Conservation (phyloP, 2,113 vertebrate genomes). For the Oryzias javanicus region DNA sequence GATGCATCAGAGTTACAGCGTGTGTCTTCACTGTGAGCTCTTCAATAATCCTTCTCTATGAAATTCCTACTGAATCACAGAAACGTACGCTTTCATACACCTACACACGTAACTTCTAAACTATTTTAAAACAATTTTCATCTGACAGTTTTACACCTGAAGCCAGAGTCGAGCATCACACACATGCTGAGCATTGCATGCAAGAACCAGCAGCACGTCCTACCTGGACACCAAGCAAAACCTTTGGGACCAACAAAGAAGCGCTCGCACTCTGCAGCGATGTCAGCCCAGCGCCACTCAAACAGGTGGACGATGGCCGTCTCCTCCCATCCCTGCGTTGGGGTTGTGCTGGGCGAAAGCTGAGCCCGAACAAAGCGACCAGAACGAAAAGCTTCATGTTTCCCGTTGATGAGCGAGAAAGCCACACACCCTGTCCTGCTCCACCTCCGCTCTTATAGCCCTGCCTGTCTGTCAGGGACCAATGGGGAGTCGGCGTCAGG, state of each 20-base stretch:
- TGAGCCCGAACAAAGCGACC: constrained; percentile 67
- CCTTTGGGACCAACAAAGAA: constrained; percentile 86
- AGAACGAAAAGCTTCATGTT: constrained; percentile 82
- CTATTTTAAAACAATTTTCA: no score
- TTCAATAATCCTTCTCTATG: no score
- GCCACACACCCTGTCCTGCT: not conserved
- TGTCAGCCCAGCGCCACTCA: constrained; percentile 91
- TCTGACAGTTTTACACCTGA: no score
- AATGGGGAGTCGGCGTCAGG: constrained; percentile 12
- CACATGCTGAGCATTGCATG: not conserved
- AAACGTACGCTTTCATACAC: no score
- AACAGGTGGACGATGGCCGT: constrained; percentile 90
- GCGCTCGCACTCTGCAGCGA: constrained; percentile 89
- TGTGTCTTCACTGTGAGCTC: no score
- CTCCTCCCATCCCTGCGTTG: constrained; percentile 69
- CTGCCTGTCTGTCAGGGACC: constrained; percentile 11
- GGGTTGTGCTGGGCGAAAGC: constrained; percentile 80
- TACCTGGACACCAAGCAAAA: constrained; percentile 91
- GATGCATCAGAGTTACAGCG: no score
- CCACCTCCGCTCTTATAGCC: not conserved
- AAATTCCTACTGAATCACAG: no score
- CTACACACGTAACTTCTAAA: no score
- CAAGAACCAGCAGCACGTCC: not conserved
- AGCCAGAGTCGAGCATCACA: not conserved
- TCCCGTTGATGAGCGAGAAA: constrained; percentile 17